These are phyloP conservation scores for Augiades crinisus DNA, from an alignment of 2,888 invertebrate genomes.

Conservation along the genomic window DNA sequence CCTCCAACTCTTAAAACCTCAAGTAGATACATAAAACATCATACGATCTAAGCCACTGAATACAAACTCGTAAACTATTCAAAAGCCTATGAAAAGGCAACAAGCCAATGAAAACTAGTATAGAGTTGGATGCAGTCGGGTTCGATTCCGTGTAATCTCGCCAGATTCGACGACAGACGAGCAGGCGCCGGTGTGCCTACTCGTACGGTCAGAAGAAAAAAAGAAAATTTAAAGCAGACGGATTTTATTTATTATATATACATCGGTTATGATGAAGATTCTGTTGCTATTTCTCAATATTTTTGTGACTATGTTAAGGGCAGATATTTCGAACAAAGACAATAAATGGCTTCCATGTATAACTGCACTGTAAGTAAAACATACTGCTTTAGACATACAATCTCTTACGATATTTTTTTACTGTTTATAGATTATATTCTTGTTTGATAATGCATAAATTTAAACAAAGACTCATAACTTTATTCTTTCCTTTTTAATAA, in stretches of 20 bases:
- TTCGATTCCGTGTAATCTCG: conserved; percentile 50
- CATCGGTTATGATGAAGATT: background rate
- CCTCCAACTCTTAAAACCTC: too few relatives aligned
- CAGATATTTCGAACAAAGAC: conserved; percentile 21
- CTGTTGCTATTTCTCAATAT: background rate
- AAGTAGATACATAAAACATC: background rate
- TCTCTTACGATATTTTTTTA: too few relatives aligned
- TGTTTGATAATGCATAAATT: too few relatives aligned
- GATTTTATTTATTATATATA: too few relatives aligned
- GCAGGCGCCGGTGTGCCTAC: conserved; percentile 34
- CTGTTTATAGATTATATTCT: too few relatives aligned
- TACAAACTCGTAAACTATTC: background rate
- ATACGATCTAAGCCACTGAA: background rate
- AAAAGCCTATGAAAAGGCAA: conserved; percentile 1
- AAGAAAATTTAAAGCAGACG: too few relatives aligned
- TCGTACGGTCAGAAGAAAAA: conserved; percentile 22
- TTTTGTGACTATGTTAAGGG: conserved; percentile 23
- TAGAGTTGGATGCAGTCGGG: conserved; percentile 37
- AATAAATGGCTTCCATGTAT: conserved; percentile 4
- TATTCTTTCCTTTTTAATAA: too few relatives aligned
- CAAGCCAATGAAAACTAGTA: background rate
- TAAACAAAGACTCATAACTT: too few relatives aligned
- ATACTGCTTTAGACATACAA: too few relatives aligned
- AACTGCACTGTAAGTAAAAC: conserved; percentile 25
- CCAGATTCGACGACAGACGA: conserved; percentile 51